Evolutionary conservation across 2,888 invertebrate genomes (phyloP).

Genomic region (Epinotia bilunana): DNA sequence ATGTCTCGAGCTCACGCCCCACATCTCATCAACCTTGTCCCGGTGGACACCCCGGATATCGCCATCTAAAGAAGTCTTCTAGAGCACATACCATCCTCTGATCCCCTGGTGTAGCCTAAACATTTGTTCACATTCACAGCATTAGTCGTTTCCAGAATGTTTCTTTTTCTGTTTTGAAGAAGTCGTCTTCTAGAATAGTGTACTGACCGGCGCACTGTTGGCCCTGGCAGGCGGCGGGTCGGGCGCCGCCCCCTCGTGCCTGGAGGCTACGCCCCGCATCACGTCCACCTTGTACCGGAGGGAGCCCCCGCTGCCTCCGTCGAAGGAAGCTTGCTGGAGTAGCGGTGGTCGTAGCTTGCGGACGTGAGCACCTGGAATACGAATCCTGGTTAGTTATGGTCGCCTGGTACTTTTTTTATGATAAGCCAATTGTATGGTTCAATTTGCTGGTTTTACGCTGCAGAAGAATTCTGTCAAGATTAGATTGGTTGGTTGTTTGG

Average conservation of each 20-base stretch:
- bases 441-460: no score
- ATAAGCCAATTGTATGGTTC: no score
- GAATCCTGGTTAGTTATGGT: neutral
- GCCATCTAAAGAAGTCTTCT: no score
- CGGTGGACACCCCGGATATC: slow-evolving; percentile 73
- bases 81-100: no score
- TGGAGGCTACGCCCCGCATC: slow-evolving; percentile 90
- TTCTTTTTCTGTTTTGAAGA: no score
- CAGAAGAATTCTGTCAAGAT: no score
- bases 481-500: no score
- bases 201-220: slow-evolving; percentile 68
- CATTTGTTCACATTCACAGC: no score
- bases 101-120: no score
- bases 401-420: slow-evolving; percentile 2
- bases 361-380: slow-evolving; percentile 66
- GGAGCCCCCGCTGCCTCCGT: slow-evolving; percentile 89
- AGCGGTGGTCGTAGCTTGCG: slow-evolving; percentile 90
- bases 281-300: slow-evolving; percentile 90
- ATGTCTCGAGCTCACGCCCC: slow-evolving; percentile 89
- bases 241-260: slow-evolving; percentile 67
- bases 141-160: no score
- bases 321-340: slow-evolving; percentile 94
- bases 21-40: slow-evolving; percentile 92
- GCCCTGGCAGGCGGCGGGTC: slow-evolving; percentile 56
- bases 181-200: neutral